Evolutionary conservation across 2,113 vertebrate species (phyloP).

Genomic region (Philantomba maxwellii): DNA sequence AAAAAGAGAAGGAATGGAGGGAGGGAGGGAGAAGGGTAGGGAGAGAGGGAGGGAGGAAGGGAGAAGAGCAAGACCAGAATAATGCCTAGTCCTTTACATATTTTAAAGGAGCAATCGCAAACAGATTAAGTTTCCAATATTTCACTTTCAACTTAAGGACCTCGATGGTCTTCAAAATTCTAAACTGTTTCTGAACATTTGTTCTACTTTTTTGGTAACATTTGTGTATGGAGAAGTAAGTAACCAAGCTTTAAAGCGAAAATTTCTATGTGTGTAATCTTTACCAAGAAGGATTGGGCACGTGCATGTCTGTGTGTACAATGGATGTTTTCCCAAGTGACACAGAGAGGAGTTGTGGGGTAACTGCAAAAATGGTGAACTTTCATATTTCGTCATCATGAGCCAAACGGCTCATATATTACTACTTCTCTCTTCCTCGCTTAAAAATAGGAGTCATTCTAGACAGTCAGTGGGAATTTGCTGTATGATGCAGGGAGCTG

Average conservation of each 20-base stretch:
- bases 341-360: not conserved
- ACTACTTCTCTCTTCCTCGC: not conserved
- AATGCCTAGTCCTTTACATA: not conserved
- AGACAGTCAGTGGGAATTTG: not conserved
- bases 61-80: not conserved
- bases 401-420: not conserved
- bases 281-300: not conserved
- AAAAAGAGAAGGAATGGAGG: not conserved
- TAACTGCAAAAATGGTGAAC: not conserved
- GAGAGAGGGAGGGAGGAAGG: not conserved
- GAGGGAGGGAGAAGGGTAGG: accelerated
- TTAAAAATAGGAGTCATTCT: not conserved
- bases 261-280: not conserved
- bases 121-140: not conserved
- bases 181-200: not conserved
- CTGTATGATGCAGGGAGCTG: not conserved
- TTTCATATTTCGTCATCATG: not conserved
- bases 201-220: not conserved
- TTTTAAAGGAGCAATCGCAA: not conserved
- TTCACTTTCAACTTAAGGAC: not conserved
- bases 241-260: not conserved
- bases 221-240: not conserved
- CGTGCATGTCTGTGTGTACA: no score
- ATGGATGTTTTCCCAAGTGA: not conserved
- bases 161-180: not conserved